Evolutionary conservation across 2,113 vertebrate species (phyloP).

Genomic region (Ciconia maguari): DNA sequence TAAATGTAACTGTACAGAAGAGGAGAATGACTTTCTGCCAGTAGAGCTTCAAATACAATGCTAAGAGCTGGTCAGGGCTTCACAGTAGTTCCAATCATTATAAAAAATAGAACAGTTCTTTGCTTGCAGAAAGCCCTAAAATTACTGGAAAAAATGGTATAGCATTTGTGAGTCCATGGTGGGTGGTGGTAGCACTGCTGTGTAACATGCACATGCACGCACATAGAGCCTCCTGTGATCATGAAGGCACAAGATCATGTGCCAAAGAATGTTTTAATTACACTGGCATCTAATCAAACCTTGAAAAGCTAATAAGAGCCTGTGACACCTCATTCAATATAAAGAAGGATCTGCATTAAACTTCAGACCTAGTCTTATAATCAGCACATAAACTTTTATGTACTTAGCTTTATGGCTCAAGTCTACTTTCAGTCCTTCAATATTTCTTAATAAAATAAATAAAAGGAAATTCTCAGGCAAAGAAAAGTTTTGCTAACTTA

Average conservation of each 20-base stretch:
- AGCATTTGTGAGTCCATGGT: neutral
- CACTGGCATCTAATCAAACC: neutral
- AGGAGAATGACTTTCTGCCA: neutral
- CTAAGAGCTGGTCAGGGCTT: neutral
- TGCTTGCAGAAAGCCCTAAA: neutral
- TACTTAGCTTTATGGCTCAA: neutral
- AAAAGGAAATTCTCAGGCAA: neutral
- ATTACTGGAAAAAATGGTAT: neutral
- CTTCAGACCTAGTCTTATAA: neutral
- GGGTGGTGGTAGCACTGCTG: neutral
- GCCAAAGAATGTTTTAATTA: conserved; percentile 28
- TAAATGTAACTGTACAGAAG: neutral
- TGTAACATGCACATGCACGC: neutral
- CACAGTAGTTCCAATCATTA: neutral
- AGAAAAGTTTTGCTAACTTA: neutral
- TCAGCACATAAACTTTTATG: neutral
- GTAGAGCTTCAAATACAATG: neutral
- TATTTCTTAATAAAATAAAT: conserved; percentile 17
- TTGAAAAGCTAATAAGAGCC: neutral
- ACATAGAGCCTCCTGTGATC: neutral
- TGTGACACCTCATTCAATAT: neutral
- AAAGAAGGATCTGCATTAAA: neutral
- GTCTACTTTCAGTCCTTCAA: neutral
- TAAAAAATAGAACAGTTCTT: neutral
- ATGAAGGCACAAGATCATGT: neutral